Conservation (phyloP, 2,888 invertebrate genomes). For the Sialis lutaria region DNA sequence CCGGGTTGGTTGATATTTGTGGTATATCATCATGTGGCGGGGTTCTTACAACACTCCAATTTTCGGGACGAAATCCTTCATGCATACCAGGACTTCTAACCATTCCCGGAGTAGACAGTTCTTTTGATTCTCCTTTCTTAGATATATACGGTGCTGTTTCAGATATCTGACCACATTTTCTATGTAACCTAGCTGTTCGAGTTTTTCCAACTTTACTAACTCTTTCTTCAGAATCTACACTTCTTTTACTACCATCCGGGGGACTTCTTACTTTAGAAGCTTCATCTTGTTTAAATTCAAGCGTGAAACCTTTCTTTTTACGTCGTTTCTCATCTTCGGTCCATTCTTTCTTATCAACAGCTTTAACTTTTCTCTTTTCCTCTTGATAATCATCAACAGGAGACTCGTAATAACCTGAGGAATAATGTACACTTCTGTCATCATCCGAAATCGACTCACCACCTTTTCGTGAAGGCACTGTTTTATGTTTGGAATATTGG, state of each 20-base stretch:
- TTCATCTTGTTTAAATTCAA: constrained; percentile 50
- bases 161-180: constrained; percentile 14
- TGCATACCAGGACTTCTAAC: constrained; percentile 22
- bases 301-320: constrained; percentile 56
- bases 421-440: constrained; percentile 50
- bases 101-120: constrained; percentile 17
- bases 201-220: constrained; percentile 20
- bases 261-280: not conserved
- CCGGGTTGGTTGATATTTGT: constrained; percentile 7
- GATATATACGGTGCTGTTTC: constrained; percentile 15
- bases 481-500: constrained; percentile 5
- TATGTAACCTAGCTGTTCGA: constrained; percentile 15
- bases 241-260: not conserved
- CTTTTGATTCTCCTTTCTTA: constrained; percentile 16
- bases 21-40: constrained; percentile 7
- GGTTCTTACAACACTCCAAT: constrained; percentile 18
- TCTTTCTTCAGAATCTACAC: constrained; percentile 7
- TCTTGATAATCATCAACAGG: constrained; percentile 38
- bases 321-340: constrained; percentile 52
- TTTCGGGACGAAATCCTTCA: constrained; percentile 19
- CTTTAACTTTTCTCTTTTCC: constrained; percentile 4
- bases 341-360: constrained; percentile 29
- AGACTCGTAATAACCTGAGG: constrained; percentile 59
- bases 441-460: constrained; percentile 46
- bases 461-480: constrained; percentile 16